Base-by-base conservation (phyloP, 64 coral and sea anemone species). In the Platygyra sinensis region DNA sequence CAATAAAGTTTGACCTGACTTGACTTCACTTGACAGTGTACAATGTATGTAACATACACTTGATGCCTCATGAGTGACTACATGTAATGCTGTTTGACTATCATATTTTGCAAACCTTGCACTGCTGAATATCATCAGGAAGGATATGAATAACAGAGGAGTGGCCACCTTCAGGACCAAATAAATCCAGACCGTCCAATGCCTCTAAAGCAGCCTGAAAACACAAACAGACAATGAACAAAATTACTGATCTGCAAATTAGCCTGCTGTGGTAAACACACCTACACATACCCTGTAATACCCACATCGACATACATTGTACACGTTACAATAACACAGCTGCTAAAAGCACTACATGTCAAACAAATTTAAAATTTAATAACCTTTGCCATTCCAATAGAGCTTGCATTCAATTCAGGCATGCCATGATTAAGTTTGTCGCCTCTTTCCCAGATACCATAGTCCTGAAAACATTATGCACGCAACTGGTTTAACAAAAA, bases 381-480 rank as follows among this genome's bases (percentile, higher is more conserved):
- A 79, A 98, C 96, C 93, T 98, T 98, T 76, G 96, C 93, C 64
- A 94, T 86, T 65, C 96, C 96, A 75, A 98, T 98, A 20, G 96
- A 98, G 79, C 96, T 98, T 62, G 96, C 93, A 93, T 98, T 98
- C 33, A 98, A 62, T 72, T 98, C 96, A 72, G 96, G 96, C 67
- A 95, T 90, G 31, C 96, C 96, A 83, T 98, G 96, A 42, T 98
- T 98, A 8, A 98, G 67, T 82, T 98, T 98, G 76, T 98, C 96
- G 20, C 96, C 96, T 93, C 96, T 92, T 90, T 98, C 96, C 96
- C 96, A 98, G 27, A 98, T 98, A 51, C 96, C 96, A 93, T 98
- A 98, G 57, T 98, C 96, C 96, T 98, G 36, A 72, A 76, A 33
- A n/a, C 24, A 17, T 30, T 5, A n/a, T n/a, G n/a, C n/a, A n/a